Conservation (phyloP, 2,797 vertebrate genomes). For the Pipistrellus pygmaeus region DNA sequence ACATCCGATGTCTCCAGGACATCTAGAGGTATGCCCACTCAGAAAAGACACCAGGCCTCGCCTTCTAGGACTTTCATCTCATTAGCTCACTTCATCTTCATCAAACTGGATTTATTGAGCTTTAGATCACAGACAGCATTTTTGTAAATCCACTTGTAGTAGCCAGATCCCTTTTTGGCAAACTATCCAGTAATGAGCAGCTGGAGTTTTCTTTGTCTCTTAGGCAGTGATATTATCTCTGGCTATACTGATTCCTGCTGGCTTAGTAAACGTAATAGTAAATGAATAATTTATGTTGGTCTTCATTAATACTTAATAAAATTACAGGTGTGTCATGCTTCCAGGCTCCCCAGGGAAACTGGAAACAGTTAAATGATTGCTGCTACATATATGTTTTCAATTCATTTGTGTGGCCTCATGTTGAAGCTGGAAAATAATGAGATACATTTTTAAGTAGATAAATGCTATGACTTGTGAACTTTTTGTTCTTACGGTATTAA, state of each 20-base stretch:
- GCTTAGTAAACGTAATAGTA: slow-evolving; percentile 69
- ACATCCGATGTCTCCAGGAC: background rate
- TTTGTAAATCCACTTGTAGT: background rate
- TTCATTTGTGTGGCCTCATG: slow-evolving; percentile 64
- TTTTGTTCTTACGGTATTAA: background rate
- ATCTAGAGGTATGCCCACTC: background rate
- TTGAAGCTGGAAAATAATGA: slow-evolving; percentile 53
- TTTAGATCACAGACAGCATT: background rate
- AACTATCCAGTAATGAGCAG: background rate
- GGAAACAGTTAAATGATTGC: slow-evolving; percentile 16
- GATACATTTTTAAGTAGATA: slow-evolving; percentile 48
- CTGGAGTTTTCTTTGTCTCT: slow-evolving; percentile 61
- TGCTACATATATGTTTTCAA: slow-evolving; percentile 39
- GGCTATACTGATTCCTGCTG: slow-evolving; percentile 12
- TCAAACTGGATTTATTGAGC: background rate
- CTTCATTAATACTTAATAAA: slow-evolving; percentile 77
- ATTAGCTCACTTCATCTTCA: background rate
- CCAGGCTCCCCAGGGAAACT: slow-evolving; percentile 45
- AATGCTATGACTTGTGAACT: background rate
- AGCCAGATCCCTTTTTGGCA: background rate
- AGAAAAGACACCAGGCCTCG: background rate
- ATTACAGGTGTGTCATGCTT: slow-evolving; percentile 56
- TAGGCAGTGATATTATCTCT: slow-evolving; percentile 52
- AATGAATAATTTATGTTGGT: slow-evolving; percentile 76
- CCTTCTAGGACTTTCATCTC: slow-evolving; percentile 1